Evolutionary conservation across 2,888 invertebrate species (phyloP), one percentile per base, ranked within the genome.

Genomic region (Abscondita cerata): DNA sequence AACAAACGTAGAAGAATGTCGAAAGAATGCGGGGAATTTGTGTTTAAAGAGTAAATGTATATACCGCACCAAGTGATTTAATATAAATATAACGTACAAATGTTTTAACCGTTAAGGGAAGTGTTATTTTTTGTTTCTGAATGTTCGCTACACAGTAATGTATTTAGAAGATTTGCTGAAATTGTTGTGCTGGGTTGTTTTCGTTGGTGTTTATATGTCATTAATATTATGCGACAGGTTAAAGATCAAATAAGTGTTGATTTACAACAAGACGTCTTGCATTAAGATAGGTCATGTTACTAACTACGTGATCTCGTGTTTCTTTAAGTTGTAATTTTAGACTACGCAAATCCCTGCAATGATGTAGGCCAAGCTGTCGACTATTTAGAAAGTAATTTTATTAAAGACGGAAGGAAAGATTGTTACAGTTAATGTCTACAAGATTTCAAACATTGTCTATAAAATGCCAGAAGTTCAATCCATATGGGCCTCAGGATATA

Each of bases 401-500:
- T 31, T 25, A 51, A 59, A 53, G 54, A 44, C 54, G 8, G 58
- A 50, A 58, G 61, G 41, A 16, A 16, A 9, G 12, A 16, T 48
- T 11, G 34, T 44, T 44, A 16, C 11, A 11, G 2, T 44, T 44
- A 19, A 18, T 19, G 44, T 40, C 40, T 19, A 16, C 16, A 19
- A 16, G 18, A 44, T 18, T 44, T 44, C 44, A 18, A 44, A 19
- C 44, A 44, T 18, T 44, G 18, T 41, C 44, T 44, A 44, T 65
- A 60, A 72, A 70, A 70, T 72, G 72, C 70, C 70, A 70, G 64
- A 62, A 72, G 72, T 72, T 72, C 69, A 72, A 75, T 77, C 76
- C 75, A 77, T 75, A 78, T 78, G 75, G 74, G 76, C 77, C 77
- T 73, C 75, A 71, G 74, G 77, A 78, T 77, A 78, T 77, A 78